Base-by-base conservation (phyloP, 1,140 invertebrate genomes). In the Halesus radiatus region DNA sequence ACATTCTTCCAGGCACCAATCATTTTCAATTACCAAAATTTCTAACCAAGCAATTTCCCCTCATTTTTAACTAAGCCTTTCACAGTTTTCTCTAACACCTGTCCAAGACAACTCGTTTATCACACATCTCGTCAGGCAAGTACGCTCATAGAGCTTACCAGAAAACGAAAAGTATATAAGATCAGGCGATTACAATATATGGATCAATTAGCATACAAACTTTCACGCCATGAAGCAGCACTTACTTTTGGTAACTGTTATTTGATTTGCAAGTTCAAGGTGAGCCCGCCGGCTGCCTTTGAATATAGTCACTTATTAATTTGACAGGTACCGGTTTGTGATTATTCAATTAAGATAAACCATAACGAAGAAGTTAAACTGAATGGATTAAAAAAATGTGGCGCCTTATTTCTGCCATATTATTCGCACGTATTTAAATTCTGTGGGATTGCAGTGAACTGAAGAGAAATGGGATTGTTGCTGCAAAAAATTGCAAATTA, bases 181-280 rank as follows among this genome's bases (percentile, higher is more conserved):
- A 45, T 3, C 13, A 13, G 4, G 7, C n/a, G 62, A 68, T 5
- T 37, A 18, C 32, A 68, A 32, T 68, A 32, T 68, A 68, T 68
- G 22, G 23, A 10, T 23, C 58, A 60, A 23, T 16, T 45, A 45
- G 37, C 8, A 45, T 45, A 45, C 29, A 32, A 29, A 68, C 64
- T 68, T 68, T 68, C 64, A 37, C 64, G 32, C 15, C 3, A 26
- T 26, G 20, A 8, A 37, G 32, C 32, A 37, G 32, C 32, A 50
- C 10, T 16, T 68, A 68, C 50, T 18, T 68, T n/a, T 37, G n/a
- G 26, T 18, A 8, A 68, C 18, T 60, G 64, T 37, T 22, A 22
- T 72, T 72, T 72, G 68, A 54, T 72, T 72, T 53, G 23, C 10
- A 23, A 72, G 68, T 54, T 72, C 22, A 53, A 72, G 45, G 68